Percentiles rank a stretch among this genome's conserved stretches.
phyloP scores from a whole-genome alignment of 2,888 invertebrate genomes.

The Panopea generosa region DNA sequence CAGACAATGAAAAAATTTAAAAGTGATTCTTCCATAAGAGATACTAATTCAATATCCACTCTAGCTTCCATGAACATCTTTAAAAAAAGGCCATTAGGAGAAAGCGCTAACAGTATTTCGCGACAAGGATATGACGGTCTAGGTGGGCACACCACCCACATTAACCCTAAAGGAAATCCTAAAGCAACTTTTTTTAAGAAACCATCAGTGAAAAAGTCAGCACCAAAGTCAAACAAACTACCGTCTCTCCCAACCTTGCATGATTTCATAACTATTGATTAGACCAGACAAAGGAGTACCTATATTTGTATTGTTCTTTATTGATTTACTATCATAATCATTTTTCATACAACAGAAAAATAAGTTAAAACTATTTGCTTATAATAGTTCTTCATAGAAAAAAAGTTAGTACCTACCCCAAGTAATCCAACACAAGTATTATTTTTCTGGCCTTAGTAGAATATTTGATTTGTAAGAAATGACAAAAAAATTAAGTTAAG shows the following conservation, averaged over 20 bases:
- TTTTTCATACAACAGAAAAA: too few species aligned
- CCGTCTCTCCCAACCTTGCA: slow-evolving; percentile 67
- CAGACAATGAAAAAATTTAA: slow-evolving; percentile 44
- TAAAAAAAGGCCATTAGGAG: slow-evolving; percentile 65
- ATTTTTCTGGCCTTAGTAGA: too few species aligned
- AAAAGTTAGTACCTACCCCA: too few species aligned
- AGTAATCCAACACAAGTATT: too few species aligned
- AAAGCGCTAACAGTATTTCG: slow-evolving; percentile 65
- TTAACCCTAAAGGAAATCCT: slow-evolving; percentile 61
- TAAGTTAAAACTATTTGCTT: too few species aligned
- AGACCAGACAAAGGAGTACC: too few species aligned
- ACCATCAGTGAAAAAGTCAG: slow-evolving; percentile 37
- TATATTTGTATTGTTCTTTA: too few species aligned
- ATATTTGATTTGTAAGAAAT: too few species aligned
- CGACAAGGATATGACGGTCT: slow-evolving; percentile 77
- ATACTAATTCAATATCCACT: slow-evolving; percentile 34
- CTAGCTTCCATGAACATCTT: slow-evolving; percentile 73
- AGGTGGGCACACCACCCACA: slow-evolving; percentile 76
- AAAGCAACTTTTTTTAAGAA: slow-evolving; percentile 59
- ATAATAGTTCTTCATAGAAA: too few species aligned
- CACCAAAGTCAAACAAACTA: slow-evolving; percentile 46
- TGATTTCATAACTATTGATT: slow-evolving; percentile 55
- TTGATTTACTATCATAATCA: too few species aligned
- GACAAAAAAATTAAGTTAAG: too few species aligned
- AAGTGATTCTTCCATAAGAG: slow-evolving; percentile 44